A percentile compares a stretch with the other conserved stretches of the same genome.
Evolutionary conservation across 2,888 invertebrate species (phyloP).

Genomic region (Rambutsinella grinnellia): DNA sequence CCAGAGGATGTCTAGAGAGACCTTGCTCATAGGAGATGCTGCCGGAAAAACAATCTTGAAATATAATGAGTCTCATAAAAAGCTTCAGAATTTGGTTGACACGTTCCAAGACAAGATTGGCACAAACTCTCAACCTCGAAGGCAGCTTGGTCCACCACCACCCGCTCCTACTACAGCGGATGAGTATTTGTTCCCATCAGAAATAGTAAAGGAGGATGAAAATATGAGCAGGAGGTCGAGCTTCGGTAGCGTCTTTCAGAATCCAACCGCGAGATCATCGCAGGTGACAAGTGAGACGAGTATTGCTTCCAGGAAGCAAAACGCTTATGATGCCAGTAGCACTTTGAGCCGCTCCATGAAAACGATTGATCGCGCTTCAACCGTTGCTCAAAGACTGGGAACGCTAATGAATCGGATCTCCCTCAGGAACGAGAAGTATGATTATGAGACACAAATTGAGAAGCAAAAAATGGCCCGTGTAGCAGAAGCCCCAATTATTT

Average conservation of each 20-base stretch:
- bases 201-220: too few relatives aligned
- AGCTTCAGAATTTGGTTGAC: conserved; percentile 21
- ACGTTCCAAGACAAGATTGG: conserved; percentile 18
- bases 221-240: too few relatives aligned
- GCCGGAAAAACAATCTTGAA: conserved; percentile 25
- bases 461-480: too few relatives aligned
- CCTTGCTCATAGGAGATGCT: conserved; percentile 7
- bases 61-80: conserved; percentile 32
- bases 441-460: conserved; percentile 24
- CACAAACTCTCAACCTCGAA: too few relatives aligned
- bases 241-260: too few relatives aligned
- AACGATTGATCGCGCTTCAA: conserved; percentile 53
- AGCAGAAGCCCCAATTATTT: too few relatives aligned
- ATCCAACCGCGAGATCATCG: too few relatives aligned
- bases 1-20: neutral
- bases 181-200: too few relatives aligned
- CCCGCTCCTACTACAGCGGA: too few relatives aligned
- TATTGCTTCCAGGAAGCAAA: too few relatives aligned
- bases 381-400: conserved; percentile 47
- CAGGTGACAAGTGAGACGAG: too few relatives aligned
- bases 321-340: neutral
- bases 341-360: conserved; percentile 40
- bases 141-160: too few relatives aligned
- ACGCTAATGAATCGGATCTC: conserved; percentile 46
- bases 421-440: conserved; percentile 26